Base-by-base conservation (phyloP, 2,888 invertebrate species). In the Callyntrura guangdongensis region DNA sequence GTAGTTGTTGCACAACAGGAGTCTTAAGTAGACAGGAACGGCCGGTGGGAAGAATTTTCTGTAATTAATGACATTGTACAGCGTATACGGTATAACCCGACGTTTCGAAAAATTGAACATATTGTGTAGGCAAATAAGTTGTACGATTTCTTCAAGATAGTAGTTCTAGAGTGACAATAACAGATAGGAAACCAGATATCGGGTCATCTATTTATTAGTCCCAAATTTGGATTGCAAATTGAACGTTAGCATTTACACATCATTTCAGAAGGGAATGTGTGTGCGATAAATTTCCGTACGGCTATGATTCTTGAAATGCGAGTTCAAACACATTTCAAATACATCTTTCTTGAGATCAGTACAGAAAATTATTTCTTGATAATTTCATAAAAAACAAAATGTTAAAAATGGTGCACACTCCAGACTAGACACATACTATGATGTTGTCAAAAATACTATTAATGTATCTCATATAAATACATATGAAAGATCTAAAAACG, bases 1-100 rank as follows among this genome's bases (percentile, higher is more conserved):
- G 25, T 89, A 61, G 61, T 87, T 9, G 72, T 83, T 53, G 53
- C 89, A 56, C 84, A 61, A 11, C 89, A 89, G 25, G 89, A 89
- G 47, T 72, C 64, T 47, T 87, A 64, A 87, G 72, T 0, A 4
- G 2, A 6, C 36, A 36, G 36, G 36, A 36, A 36, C n/a, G n/a
- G n/a, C 36, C 36, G 36, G 36, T 59, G n/a, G 17, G 56, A 56
- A 56, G 56, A n/a, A 56, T 17, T n/a, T n/a, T 59, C 5, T 59
- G 17, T 59, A 17, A 20, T 6, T n/a, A 59, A 0, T 17, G 5
- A 59, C n/a, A n/a, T 59, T 59, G n/a, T 59, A 14, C 17, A 59
- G 36, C 6, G 36, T 36, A 36, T 36, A 36, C 11, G 17, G 22
- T 22, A 17, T 64, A 64, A 22, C 1, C 64, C n/a, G 3, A 17